A percentile compares a stretch with the other conserved stretches of the same genome.
phyloP scores from a whole-genome alignment of 2,888 invertebrate species.

The Drosophila anceps region DNA sequence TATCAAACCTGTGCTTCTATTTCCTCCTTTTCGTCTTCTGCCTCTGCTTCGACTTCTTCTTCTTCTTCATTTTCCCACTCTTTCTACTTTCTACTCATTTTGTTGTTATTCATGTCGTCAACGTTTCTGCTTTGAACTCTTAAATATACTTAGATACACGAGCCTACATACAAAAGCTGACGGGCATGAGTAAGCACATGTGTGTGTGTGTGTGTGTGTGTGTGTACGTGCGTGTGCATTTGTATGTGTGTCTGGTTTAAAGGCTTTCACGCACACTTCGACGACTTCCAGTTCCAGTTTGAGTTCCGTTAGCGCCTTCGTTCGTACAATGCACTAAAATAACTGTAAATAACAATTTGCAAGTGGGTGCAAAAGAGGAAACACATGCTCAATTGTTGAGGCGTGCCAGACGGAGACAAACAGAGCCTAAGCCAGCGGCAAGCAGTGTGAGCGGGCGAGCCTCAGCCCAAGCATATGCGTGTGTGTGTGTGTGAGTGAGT shows the following conservation, averaged over 20 bases:
- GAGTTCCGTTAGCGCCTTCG: constrained; percentile 50
- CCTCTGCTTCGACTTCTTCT: background rate
- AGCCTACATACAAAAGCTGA: constrained; percentile 9
- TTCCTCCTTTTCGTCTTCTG: background rate
- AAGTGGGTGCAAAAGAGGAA: constrained; percentile 67
- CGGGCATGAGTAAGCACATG: constrained; percentile 25
- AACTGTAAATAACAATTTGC: constrained; percentile 82
- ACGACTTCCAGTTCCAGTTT: constrained; percentile 43
- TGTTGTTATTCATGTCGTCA: constrained; percentile 46
- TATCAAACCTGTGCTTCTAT: constrained; percentile 33
- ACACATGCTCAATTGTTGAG: constrained; percentile 61
- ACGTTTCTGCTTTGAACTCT: constrained; percentile 60
- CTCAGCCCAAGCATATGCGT: background rate
- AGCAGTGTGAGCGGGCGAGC: background rate
- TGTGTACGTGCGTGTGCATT: background rate
- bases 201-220: constrained; percentile 4
- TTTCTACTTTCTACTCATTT: background rate
- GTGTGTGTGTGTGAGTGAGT: constrained; percentile 13
- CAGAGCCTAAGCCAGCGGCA: constrained; percentile 7
- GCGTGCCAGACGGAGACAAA: constrained; percentile 52
- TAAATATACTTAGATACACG: constrained; percentile 50
- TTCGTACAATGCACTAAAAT: constrained; percentile 75
- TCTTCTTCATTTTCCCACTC: no score
- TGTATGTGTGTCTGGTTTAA: constrained; percentile 30
- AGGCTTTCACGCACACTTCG: constrained; percentile 43